A percentile compares a stretch with the other conserved stretches of the same genome.
phyloP scores from a whole-genome alignment of 2,113 vertebrate genomes.

The Notothenia coriiceps region DNA sequence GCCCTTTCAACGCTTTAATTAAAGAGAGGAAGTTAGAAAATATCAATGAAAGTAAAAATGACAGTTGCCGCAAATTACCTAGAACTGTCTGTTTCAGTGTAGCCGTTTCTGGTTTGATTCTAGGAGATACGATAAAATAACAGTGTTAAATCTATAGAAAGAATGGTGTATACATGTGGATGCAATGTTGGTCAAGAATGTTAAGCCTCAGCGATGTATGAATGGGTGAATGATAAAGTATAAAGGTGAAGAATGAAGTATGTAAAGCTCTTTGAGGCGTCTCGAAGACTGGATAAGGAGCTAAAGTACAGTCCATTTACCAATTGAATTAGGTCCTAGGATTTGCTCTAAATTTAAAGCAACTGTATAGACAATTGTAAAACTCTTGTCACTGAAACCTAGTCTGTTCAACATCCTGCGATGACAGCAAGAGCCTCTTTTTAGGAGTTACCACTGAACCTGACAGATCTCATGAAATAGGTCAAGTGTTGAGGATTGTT shows the following conservation, averaged over 20 bases:
- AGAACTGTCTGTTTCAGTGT: neutral
- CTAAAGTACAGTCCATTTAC: too few relatives aligned
- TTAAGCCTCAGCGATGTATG: neutral
- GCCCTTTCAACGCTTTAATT: conserved; percentile 42
- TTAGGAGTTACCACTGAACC: conserved; percentile 48
- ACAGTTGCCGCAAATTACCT: conserved; percentile 5
- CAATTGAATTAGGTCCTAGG: neutral
- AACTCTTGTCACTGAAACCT: conserved; percentile 12
- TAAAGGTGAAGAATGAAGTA: too few relatives aligned
- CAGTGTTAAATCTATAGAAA: neutral
- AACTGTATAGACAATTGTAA: neutral
- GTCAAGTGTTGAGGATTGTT: conserved; percentile 58
- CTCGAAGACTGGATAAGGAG: too few relatives aligned
- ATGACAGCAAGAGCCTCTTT: conserved; percentile 52
- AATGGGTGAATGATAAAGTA: too few relatives aligned
- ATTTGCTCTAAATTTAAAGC: neutral
- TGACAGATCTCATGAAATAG: conserved; percentile 63
- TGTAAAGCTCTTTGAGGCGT: too few relatives aligned
- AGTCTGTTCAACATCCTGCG: conserved; percentile 52
- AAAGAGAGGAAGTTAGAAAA: conserved; percentile 31
- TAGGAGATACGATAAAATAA: neutral
- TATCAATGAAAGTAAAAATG: conserved; percentile 3
- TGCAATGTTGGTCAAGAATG: neutral
- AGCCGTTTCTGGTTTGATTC: neutral
- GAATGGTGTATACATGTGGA: neutral